Evolutionary conservation across 2,888 invertebrate genomes (phyloP), one percentile per base, ranked within the genome.

Genomic region (Hirtodrosophila trivittata): DNA sequence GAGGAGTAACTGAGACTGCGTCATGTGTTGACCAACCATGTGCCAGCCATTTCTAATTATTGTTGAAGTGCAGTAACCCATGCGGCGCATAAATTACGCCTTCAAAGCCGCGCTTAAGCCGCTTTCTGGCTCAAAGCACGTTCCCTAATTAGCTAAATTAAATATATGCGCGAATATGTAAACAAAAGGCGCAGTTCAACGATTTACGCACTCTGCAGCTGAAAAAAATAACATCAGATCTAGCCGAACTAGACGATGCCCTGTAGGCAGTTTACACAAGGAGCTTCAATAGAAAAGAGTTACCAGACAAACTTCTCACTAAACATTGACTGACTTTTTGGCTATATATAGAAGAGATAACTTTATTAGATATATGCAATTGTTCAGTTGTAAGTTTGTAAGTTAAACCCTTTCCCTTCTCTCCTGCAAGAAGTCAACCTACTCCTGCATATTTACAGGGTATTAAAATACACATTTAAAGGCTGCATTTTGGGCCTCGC

Each of bases 131-230:
- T 64, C 77, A 35, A 55, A 71, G 87, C 85, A 88, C 88, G 83
- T 83, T 67, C 66, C 75, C 83, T 88, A 88, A 88, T 89, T 88
- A 88, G 87, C 77, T 78, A 77, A 89, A 89, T 88, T 88, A 88
- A 88, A 89, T 87, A 84, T 80, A 77, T 86, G 80, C 68, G 65
- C 58, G 70, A 75, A 74, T 81, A 71, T 75, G 77, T 64, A 78
- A 76, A 75, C 85, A 86, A 67, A 60, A 50, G 54, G 56, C 57
- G 57, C 42, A 66, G 58, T 56, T 56, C 45, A 59, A 18, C 50
- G 58, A 68, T 70, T 64, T 52, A 71, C 75, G 73, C 73, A 71
- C 73, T 73, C 46, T 16, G 18, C 16, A 33, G 10, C 21, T 7
- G 12, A 18, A n/a, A 38, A 56, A 16, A 50, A 14, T 57, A 28